Conservation (phyloP, 1,140 invertebrate species). For the Zaprionus taronus region DNA sequence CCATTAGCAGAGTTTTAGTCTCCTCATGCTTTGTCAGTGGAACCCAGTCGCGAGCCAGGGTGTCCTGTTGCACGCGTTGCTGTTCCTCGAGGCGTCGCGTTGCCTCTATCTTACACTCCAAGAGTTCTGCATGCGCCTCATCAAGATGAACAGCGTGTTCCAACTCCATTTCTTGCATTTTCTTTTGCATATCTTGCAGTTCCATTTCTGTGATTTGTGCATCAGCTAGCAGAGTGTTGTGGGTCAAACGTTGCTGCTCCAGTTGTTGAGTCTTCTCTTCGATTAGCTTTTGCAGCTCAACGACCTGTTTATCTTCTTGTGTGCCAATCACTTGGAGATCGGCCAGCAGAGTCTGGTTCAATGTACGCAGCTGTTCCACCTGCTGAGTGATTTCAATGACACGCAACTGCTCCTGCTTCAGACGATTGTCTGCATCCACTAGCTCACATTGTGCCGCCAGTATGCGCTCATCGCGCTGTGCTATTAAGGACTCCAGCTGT, state of each 20-base stretch:
- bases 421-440: slow-evolving; percentile 77
- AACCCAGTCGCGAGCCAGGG: slow-evolving; percentile 65
- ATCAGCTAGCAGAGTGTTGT: slow-evolving; percentile 77
- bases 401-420: slow-evolving; percentile 85
- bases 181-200: slow-evolving; percentile 70
- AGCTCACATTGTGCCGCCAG: slow-evolving; percentile 83
- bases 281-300: slow-evolving; percentile 48
- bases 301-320: slow-evolving; percentile 56
- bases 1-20: slow-evolving; percentile 54
- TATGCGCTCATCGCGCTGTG: slow-evolving; percentile 84
- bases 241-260: slow-evolving; percentile 65
- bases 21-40: slow-evolving; percentile 57
- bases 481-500: slow-evolving; percentile 85
- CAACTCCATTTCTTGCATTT: slow-evolving; percentile 69
- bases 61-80: slow-evolving; percentile 54
- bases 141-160: slow-evolving; percentile 58
- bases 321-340: slow-evolving; percentile 69
- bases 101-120: slow-evolving; percentile 63
- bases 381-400: slow-evolving; percentile 77
- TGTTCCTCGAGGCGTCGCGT: slow-evolving; percentile 52
- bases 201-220: slow-evolving; percentile 81
- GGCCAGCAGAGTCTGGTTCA: slow-evolving; percentile 75
- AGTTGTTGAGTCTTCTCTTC: slow-evolving; percentile 57
- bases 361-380: slow-evolving; percentile 53
- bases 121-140: slow-evolving; percentile 62